These are phyloP conservation scores for Galeopsomyia nigrocyanea DNA, from an alignment of 2,888 invertebrate genomes.

Conservation along the genomic window DNA sequence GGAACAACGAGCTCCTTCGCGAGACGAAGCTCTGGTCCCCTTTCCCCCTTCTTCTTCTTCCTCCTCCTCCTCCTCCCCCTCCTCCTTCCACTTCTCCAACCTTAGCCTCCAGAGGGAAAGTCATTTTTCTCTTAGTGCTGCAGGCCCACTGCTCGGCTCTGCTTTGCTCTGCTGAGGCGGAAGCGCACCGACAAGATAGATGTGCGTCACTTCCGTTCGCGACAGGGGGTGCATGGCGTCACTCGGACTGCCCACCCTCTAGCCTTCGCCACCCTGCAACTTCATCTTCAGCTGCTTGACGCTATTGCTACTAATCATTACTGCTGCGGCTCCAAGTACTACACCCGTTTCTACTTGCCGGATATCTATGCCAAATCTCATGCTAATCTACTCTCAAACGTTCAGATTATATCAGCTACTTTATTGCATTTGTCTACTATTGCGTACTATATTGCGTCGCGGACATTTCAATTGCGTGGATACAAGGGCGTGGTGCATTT, in stretches of 20 bases:
- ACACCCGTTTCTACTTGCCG: too few relatives aligned
- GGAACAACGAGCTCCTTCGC: background rate
- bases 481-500: slow-evolving; percentile 60
- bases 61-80: slow-evolving; percentile 14
- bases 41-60: slow-evolving; percentile 20
- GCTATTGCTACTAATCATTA: slow-evolving; percentile 66
- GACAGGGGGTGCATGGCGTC: slow-evolving; percentile 67
- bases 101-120: background rate
- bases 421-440: background rate
- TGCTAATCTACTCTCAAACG: too few relatives aligned
- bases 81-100: slow-evolving; percentile 27
- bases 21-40: slow-evolving; percentile 13
- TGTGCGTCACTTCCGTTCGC: slow-evolving; percentile 69
- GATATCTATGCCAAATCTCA: too few relatives aligned
- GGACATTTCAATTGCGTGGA: background rate
- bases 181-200: slow-evolving; percentile 67
- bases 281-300: slow-evolving; percentile 33
- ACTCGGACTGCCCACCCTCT: slow-evolving; percentile 58
- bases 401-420: too few relatives aligned
- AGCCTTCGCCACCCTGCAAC: slow-evolving; percentile 53
- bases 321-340: slow-evolving; percentile 31
- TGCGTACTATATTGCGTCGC: background rate
- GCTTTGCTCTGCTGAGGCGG: slow-evolving; percentile 53
- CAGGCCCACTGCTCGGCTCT: slow-evolving; percentile 39
- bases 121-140: background rate